Conservation (phyloP, 2,113 vertebrate genomes). For the Mixornis gularis region DNA sequence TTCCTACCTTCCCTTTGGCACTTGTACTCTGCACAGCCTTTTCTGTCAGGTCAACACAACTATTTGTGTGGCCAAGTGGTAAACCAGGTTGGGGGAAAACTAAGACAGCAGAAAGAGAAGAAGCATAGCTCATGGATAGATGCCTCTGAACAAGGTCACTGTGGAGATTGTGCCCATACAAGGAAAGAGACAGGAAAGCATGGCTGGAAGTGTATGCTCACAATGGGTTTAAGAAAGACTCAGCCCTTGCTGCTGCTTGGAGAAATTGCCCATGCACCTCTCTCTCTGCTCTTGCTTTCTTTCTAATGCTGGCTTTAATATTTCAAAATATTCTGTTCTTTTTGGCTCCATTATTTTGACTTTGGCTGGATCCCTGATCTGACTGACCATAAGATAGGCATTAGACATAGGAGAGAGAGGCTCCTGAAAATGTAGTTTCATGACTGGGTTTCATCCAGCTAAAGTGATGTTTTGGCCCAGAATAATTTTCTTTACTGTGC, state of each 20-base stretch:
- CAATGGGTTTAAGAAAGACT: background rate
- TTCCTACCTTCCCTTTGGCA: background rate
- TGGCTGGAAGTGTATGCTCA: background rate
- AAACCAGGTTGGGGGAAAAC: background rate
- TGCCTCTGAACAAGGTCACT: background rate
- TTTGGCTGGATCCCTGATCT: background rate
- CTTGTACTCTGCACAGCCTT: background rate
- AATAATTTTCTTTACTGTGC: background rate
- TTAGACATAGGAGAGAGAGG: background rate
- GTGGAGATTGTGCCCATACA: background rate
- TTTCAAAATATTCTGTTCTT: background rate
- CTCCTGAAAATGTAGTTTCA: background rate
- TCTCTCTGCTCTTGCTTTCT: background rate
- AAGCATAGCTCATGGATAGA: background rate
- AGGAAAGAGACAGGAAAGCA: background rate
- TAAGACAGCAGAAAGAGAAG: background rate
- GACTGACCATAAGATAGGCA: rapidly evolving
- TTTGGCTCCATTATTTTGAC: background rate
- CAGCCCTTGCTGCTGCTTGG: background rate
- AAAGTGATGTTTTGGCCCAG: background rate
- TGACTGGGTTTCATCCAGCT: background rate
- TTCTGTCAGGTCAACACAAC: background rate
- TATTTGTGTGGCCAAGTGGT: background rate
- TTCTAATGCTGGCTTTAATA: background rate
- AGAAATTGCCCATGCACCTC: background rate